Conservation (phyloP, 2,113 vertebrate species). For the Lasiurus borealis region DNA sequence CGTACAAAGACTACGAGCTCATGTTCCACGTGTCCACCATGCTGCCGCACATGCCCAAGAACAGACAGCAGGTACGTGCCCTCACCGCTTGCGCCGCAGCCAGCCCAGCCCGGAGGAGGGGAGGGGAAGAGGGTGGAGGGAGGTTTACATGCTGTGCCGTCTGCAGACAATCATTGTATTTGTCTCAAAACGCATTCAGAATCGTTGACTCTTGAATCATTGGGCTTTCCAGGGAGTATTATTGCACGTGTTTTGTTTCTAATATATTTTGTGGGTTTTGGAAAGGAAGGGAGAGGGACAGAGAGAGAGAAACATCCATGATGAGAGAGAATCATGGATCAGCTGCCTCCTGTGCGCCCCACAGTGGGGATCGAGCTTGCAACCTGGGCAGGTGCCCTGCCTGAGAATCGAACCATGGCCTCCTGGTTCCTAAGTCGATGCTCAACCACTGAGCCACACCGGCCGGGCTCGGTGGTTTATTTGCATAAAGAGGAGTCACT, state of each 20-base stretch:
- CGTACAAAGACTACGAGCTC: conserved; percentile 98
- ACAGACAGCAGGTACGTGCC: conserved; percentile 95
- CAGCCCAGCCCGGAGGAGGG: rapidly evolving
- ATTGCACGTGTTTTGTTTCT: not conserved
- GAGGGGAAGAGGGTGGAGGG: too few relatives aligned
- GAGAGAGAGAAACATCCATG: too few relatives aligned
- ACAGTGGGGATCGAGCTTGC: too few relatives aligned
- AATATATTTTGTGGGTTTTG: too few relatives aligned
- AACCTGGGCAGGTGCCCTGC: too few relatives aligned
- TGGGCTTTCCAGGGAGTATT: not conserved
- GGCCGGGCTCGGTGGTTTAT: not conserved
- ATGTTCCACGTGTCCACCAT: conserved; percentile 99
- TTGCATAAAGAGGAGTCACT: not conserved
- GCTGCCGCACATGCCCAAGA: conserved; percentile 97
- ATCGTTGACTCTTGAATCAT: not conserved
- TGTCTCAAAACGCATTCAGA: not conserved
- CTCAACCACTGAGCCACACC: too few relatives aligned
- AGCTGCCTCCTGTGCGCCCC: too few relatives aligned
- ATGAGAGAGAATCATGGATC: too few relatives aligned
- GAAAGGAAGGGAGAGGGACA: too few relatives aligned
- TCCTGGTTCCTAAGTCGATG: too few relatives aligned
- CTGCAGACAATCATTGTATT: not conserved
- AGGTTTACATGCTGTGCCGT: not conserved
- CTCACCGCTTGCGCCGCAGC: rapidly evolving
- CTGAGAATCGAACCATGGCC: too few relatives aligned